These are phyloP conservation scores for Puntigrus tetrazona DNA, from an alignment of 2,113 vertebrate species.

Conservation along the genomic window DNA sequence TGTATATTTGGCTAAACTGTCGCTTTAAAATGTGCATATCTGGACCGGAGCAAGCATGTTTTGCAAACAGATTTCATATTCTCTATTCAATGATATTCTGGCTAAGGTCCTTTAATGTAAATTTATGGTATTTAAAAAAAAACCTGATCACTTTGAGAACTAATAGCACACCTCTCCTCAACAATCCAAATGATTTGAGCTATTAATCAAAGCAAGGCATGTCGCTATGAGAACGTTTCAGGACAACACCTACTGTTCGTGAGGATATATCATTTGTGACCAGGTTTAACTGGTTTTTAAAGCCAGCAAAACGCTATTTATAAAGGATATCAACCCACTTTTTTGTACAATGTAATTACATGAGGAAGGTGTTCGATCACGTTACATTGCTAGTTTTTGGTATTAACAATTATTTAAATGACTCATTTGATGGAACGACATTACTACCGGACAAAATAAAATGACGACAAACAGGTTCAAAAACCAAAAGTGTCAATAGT, in stretches of 20 bases:
- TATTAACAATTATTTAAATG: neutral
- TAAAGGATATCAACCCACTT: neutral
- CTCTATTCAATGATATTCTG: neutral
- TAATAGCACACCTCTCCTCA: neutral
- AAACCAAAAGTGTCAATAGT: neutral
- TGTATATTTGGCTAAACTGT: too few relatives aligned
- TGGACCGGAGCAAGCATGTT: too few relatives aligned
- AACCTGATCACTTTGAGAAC: neutral
- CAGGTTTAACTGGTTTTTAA: conserved; percentile 20
- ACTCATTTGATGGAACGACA: neutral
- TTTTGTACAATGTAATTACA: neutral
- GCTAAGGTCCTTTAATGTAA: neutral
- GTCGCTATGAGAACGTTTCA: neutral
- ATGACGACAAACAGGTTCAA: neutral
- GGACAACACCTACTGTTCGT: conserved; percentile 26
- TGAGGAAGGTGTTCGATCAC: neutral
- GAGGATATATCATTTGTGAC: neutral
- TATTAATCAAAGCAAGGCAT: neutral
- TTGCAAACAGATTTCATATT: too few relatives aligned
- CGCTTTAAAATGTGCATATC: too few relatives aligned
- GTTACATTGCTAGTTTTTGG: neutral
- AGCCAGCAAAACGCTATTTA: neutral
- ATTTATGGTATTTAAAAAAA: neutral
- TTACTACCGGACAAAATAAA: neutral
- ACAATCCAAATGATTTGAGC: neutral